A percentile compares a stretch with the other conserved stretches of the same genome.
Conservation (phyloP, 2,113 vertebrate genomes). For the Hirundichthys speculiger region DNA sequence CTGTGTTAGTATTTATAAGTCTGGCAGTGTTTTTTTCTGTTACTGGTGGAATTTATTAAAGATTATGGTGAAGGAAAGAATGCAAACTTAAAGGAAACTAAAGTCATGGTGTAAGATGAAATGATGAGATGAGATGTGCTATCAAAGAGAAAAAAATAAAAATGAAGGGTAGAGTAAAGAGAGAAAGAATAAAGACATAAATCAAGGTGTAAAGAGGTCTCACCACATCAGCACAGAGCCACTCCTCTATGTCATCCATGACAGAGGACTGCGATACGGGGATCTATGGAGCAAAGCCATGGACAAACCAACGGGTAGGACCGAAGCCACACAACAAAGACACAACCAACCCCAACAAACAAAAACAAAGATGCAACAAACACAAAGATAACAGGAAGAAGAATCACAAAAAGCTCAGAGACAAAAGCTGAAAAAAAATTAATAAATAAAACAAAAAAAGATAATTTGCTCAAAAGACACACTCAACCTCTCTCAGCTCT, state of each 20-base stretch:
- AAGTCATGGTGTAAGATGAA: conserved; percentile 28
- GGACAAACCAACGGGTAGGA: conserved; percentile 81
- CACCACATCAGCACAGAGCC: conserved; percentile 99
- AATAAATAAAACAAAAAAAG: conserved; percentile 54
- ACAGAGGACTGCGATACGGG: conserved; percentile 97
- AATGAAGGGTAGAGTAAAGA: conserved; percentile 12
- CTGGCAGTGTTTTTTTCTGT: conserved; percentile 22
- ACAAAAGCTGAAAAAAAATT: conserved; percentile 50
- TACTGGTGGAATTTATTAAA: conserved; percentile 28
- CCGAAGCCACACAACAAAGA: conserved; percentile 84
- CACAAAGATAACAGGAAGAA: conserved; percentile 74
- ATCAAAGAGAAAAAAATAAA: conserved; percentile 28
- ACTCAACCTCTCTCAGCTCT: conserved; percentile 33
- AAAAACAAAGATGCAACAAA: conserved; percentile 49
- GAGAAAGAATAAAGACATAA: conserved; percentile 50
- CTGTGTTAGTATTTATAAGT: conserved; percentile 14
- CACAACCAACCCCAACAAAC: conserved; percentile 35
- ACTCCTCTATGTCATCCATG: conserved; percentile 99
- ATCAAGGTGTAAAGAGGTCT: conserved; percentile 86
- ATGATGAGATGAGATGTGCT: conserved; percentile 37
- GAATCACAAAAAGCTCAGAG: conserved; percentile 68
- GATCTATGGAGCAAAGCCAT: conserved; percentile 93
- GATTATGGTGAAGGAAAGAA: conserved; percentile 29
- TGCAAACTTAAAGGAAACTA: conserved; percentile 37
- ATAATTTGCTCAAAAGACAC: conserved; percentile 29